A percentile compares a stretch with the other conserved stretches of the same genome.
phyloP scores from a whole-genome alignment of 2,113 vertebrate genomes.

The Lophura nycthemera region DNA sequence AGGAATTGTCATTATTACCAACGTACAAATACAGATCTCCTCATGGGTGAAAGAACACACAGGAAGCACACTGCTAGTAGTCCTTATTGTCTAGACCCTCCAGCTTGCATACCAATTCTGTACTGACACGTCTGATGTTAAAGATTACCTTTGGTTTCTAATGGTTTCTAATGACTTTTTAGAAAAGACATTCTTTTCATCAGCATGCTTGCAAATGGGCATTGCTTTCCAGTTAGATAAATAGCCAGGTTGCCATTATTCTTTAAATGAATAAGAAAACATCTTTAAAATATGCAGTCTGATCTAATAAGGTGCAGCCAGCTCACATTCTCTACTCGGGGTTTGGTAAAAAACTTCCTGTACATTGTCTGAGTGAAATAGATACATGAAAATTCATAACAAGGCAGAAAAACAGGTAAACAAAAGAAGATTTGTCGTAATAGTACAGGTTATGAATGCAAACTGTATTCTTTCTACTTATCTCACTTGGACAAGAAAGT shows the following conservation, averaged over 20 bases:
- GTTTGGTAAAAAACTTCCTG: conserved; percentile 37
- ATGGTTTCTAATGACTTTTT: background rate
- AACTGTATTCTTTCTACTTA: conserved; percentile 1
- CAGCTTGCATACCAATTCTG: background rate
- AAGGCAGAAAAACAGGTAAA: background rate
- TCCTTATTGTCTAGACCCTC: background rate
- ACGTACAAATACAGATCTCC: background rate
- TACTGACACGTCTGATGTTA: background rate
- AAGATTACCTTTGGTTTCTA: background rate
- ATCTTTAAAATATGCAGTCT: conserved; percentile 47
- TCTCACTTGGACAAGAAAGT: background rate
- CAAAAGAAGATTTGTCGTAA: conserved; percentile 7
- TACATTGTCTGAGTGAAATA: background rate
- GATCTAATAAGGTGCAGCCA: conserved; percentile 42
- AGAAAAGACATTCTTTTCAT: background rate
- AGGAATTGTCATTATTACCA: background rate
- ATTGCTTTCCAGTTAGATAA: background rate
- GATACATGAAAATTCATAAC: background rate
- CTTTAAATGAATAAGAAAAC: conserved; percentile 25
- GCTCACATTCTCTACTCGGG: background rate
- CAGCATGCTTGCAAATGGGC: background rate
- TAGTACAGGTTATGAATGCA: conserved; percentile 7
- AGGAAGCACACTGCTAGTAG: background rate
- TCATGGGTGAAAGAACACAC: background rate
- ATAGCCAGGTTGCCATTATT: background rate